Evolutionary conservation across 2,797 vertebrate genomes (phyloP).

Genomic region (Labeo calbasu): DNA sequence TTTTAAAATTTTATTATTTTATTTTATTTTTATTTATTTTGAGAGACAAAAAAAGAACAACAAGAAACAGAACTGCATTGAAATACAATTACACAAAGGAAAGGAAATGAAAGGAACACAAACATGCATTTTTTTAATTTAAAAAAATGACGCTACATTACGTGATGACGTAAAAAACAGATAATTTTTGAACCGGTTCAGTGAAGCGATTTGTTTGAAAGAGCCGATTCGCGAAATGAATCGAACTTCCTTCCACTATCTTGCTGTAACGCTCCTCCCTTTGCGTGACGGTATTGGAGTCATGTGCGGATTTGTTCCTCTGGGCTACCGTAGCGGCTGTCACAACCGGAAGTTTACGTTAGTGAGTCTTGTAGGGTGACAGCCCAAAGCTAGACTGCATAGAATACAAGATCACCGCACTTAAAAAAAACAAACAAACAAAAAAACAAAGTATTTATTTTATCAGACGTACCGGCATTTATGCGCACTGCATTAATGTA

Average conservation of each 20-base stretch:
- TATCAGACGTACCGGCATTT: background rate
- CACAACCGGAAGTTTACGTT: slow-evolving; percentile 46
- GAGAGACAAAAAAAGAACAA: too few relatives aligned
- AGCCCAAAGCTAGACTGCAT: background rate
- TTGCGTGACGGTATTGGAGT: background rate
- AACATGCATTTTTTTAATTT: too few relatives aligned
- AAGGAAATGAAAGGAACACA: too few relatives aligned
- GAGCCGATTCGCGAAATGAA: background rate
- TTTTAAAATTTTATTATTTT: too few relatives aligned
- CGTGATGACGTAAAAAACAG: background rate
- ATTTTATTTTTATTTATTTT: too few relatives aligned
- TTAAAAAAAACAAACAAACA: too few relatives aligned
- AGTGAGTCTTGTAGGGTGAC: background rate
- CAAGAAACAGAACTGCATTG: too few relatives aligned
- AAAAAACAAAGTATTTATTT: background rate
- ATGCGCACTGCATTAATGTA: background rate
- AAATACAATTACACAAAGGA: too few relatives aligned
- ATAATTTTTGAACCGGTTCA: background rate
- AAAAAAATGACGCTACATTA: background rate
- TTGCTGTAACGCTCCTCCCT: slow-evolving; percentile 23
- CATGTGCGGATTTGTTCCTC: slow-evolving; percentile 21
- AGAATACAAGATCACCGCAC: background rate
- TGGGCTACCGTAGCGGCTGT: slow-evolving; percentile 28
- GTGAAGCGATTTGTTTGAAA: background rate
- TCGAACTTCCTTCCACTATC: background rate